phyloP scores from a whole-genome alignment of 2,888 invertebrate species.

The Netelia virgata region DNA sequence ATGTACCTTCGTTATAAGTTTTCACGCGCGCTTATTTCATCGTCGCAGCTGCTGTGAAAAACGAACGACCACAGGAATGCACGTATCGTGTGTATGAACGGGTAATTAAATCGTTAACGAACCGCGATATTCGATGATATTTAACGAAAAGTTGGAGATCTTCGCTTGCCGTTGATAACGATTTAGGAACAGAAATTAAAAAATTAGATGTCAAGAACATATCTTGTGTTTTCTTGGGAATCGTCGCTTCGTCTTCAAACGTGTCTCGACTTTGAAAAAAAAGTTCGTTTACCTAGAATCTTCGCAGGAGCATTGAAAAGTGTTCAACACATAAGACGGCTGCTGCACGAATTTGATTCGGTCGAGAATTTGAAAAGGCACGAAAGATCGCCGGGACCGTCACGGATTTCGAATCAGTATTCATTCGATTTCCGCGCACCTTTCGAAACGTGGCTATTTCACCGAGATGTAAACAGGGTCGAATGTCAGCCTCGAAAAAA shows the following conservation, averaged over 20 bases:
- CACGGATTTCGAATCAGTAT: constrained; percentile 82
- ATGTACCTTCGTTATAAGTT: constrained; percentile 82
- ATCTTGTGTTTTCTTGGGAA: background rate
- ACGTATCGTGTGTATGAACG: background rate
- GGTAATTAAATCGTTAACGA: constrained; percentile 6
- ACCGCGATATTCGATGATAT: background rate
- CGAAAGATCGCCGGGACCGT: constrained; percentile 81
- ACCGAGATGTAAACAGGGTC: constrained; percentile 76
- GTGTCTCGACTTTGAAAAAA: background rate
- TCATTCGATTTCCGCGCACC: constrained; percentile 83
- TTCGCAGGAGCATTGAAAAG: constrained; percentile 36
- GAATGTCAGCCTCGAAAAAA: constrained; percentile 15
- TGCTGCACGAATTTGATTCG: constrained; percentile 78
- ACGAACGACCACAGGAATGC: background rate
- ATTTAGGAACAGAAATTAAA: background rate
- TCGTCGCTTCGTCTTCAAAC: background rate
- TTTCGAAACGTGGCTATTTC: constrained; percentile 80
- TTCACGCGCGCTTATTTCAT: constrained; percentile 70
- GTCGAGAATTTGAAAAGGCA: constrained; percentile 74
- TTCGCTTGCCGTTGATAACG: background rate
- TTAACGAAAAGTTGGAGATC: background rate
- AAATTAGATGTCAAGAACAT: background rate
- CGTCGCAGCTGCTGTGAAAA: constrained; percentile 53
- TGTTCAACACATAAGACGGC: constrained; percentile 34
- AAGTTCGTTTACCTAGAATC: background rate